Conservation (phyloP, 2,888 invertebrate genomes). For the Erebia ligea region DNA sequence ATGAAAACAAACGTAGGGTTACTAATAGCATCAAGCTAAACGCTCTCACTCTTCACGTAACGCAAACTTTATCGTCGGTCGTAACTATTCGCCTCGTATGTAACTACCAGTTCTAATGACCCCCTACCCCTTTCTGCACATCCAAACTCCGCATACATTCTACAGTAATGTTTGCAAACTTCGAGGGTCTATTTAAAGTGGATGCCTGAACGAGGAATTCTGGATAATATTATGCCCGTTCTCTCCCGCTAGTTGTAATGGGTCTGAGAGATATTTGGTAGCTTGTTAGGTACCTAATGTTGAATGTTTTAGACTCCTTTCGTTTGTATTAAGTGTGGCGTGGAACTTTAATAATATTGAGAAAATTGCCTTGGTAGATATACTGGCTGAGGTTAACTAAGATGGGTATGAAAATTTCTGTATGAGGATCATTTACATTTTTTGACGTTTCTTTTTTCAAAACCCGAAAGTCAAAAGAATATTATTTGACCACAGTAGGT, state of each 20-base stretch:
- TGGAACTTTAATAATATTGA: neutral
- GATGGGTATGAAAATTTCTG: too few species aligned
- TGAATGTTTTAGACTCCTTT: conserved; percentile 34
- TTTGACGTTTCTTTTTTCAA: too few species aligned
- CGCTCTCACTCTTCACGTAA: conserved; percentile 74
- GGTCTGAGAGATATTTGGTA: conserved; percentile 67
- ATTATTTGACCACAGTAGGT: too few species aligned
- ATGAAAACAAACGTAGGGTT: conserved; percentile 74
- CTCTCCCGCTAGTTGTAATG: conserved; percentile 72
- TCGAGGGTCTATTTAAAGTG: conserved; percentile 51
- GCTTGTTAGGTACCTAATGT: conserved; percentile 44
- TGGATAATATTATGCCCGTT: conserved; percentile 77
- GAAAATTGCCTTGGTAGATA: neutral
- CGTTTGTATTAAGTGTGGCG: conserved; percentile 15
- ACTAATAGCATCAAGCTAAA: conserved; percentile 71
- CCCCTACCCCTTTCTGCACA: conserved; percentile 47
- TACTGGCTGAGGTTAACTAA: neutral
- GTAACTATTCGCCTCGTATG: conserved; percentile 70
- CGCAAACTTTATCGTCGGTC: conserved; percentile 77
- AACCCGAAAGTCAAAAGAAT: too few species aligned
- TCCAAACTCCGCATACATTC: conserved; percentile 41
- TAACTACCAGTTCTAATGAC: conserved; percentile 55
- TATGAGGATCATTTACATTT: too few species aligned
- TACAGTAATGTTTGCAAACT: conserved; percentile 30
- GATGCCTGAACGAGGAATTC: conserved; percentile 64